Percentiles rank a stretch among this genome's conserved stretches.
Evolutionary conservation across 2,797 vertebrate species (phyloP).

Genomic region (Malurus leucopterus): DNA sequence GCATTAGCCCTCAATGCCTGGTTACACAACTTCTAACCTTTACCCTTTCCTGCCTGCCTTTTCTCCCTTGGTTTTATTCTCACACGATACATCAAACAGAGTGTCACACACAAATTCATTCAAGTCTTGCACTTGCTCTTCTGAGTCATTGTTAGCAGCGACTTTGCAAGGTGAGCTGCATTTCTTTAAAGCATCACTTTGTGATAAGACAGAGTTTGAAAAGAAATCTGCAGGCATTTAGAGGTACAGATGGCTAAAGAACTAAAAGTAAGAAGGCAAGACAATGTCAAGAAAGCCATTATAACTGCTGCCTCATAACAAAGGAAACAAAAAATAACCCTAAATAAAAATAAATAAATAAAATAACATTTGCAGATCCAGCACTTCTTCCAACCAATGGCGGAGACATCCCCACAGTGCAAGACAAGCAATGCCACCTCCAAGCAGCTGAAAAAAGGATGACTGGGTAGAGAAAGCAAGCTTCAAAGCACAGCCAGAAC

Average conservation of each 20-base stretch:
- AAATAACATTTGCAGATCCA: background rate
- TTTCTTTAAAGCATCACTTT: background rate
- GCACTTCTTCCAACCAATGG: background rate
- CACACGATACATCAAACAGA: background rate
- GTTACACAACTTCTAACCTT: background rate
- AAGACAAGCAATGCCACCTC: background rate
- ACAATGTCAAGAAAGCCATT: background rate
- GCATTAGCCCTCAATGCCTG: background rate
- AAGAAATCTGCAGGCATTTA: background rate
- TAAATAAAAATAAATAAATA: background rate
- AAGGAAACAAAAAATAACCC: background rate
- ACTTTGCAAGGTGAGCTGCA: background rate
- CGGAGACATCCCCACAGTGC: background rate
- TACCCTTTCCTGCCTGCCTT: background rate
- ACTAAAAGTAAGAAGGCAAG: background rate
- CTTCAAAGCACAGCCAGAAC: background rate
- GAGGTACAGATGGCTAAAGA: background rate
- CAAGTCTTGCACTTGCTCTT: background rate
- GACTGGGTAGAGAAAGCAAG: background rate
- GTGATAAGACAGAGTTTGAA: background rate
- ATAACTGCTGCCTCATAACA: background rate
- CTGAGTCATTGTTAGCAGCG: background rate
- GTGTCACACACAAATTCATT: background rate
- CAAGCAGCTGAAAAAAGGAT: background rate
- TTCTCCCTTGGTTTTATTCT: background rate